Evolutionary conservation across 2,797 vertebrate genomes (phyloP).

Genomic region (Adelosebastes latens): DNA sequence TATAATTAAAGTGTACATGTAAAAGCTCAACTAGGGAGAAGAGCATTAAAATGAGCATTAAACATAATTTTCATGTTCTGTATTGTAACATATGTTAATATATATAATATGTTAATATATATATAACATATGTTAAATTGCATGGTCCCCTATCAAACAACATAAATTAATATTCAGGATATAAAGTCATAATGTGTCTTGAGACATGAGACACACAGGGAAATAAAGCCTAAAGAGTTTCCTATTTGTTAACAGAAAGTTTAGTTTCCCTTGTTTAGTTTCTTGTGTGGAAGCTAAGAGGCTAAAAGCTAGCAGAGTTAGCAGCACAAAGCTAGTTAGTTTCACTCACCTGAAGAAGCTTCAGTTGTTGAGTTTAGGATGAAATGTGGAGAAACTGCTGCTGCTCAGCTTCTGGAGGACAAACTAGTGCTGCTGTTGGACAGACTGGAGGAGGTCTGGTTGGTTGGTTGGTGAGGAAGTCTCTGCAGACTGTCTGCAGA

Average conservation of each 20-base stretch:
- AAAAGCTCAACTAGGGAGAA: too few relatives aligned
- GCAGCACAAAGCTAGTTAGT: constrained; percentile 44
- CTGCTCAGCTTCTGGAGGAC: neutral
- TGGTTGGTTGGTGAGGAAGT: neutral
- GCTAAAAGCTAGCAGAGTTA: constrained; percentile 30
- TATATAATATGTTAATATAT: too few relatives aligned
- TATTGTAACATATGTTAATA: too few relatives aligned
- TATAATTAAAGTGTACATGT: too few relatives aligned
- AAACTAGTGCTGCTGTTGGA: neutral
- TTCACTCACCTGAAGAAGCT: constrained; percentile 43
- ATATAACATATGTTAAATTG: too few relatives aligned
- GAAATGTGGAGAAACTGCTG: neutral
- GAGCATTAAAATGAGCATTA: too few relatives aligned
- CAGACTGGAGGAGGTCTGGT: neutral
- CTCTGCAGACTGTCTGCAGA: neutral
- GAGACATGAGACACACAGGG: neutral
- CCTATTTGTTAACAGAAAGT: neutral
- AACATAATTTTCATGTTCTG: too few relatives aligned
- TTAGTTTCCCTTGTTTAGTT: neutral
- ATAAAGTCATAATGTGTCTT: neutral
- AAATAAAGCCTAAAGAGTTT: neutral
- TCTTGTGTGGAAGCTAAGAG: neutral
- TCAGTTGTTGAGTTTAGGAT: neutral
- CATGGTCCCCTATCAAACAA: too few relatives aligned
- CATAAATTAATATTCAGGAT: too few relatives aligned